Evolutionary conservation across 2,888 invertebrate genomes (phyloP).

Genomic region (Ellobium chinense): DNA sequence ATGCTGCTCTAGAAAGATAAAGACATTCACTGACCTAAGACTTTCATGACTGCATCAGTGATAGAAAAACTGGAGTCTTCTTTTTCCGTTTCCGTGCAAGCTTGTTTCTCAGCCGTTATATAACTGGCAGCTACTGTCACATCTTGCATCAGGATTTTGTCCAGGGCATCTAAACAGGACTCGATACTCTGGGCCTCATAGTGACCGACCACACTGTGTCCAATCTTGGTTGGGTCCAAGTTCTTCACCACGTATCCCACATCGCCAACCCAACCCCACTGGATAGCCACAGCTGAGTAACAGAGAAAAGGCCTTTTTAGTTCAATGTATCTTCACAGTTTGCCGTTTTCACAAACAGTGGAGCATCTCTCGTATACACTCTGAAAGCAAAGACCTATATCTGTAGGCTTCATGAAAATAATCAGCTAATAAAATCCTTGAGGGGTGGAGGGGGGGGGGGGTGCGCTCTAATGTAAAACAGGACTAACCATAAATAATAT

Average conservation of each 20-base stretch:
- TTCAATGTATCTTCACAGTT: too few species aligned
- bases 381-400: too few species aligned
- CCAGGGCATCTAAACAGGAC: slow-evolving; percentile 93
- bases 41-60: not conserved
- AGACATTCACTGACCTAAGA: slow-evolving; percentile 80
- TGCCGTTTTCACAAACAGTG: too few species aligned
- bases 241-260: slow-evolving; percentile 94
- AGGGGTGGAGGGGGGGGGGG: too few species aligned
- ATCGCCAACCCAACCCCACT: slow-evolving; percentile 99
- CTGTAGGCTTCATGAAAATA: too few species aligned
- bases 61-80: slow-evolving; percentile 79
- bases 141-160: slow-evolving; percentile 92
- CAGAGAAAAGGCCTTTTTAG: not conserved
- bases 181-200: slow-evolving; percentile 96
- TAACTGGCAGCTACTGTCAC: slow-evolving; percentile 80
- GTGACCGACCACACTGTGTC: slow-evolving; percentile 89
- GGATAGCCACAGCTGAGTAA: slow-evolving; percentile 86
- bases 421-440: too few species aligned
- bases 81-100: too few species aligned
- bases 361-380: too few species aligned
- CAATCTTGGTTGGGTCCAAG: slow-evolving; percentile 82
- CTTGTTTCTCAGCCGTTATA: too few species aligned
- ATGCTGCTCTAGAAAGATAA: too few species aligned
- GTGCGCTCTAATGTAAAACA: too few species aligned
- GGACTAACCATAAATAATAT: too few species aligned